Evolutionary conservation across 2,113 vertebrate species (phyloP).

Genomic region (Sylvilagus bachmani): DNA sequence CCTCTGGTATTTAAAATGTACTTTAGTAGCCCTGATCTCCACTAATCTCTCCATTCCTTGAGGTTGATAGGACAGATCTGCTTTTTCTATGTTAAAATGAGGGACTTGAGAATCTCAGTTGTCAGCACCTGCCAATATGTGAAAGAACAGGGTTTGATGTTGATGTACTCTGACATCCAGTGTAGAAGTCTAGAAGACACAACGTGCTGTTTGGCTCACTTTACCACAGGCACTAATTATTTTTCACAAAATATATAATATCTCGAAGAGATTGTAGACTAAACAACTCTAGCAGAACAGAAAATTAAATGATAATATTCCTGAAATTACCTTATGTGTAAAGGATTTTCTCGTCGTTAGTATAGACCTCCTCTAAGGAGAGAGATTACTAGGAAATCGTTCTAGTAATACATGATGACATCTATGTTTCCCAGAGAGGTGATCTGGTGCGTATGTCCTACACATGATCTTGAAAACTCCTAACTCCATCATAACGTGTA

Average conservation of each 20-base stretch:
- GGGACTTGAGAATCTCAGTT: neutral
- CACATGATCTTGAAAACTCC: neutral
- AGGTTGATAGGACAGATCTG: neutral
- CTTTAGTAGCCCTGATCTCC: constrained; percentile 3
- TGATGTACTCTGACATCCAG: neutral
- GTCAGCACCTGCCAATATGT: neutral
- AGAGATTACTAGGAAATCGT: neutral
- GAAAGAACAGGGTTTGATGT: neutral
- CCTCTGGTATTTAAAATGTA: neutral
- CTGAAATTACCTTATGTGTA: constrained; percentile 20
- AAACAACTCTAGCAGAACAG: neutral
- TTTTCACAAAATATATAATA: neutral
- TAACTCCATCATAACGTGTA: neutral
- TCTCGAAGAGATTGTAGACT: neutral
- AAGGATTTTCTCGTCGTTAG: neutral
- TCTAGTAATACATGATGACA: neutral
- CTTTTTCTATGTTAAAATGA: constrained; percentile 36
- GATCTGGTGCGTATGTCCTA: neutral
- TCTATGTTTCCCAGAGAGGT: neutral
- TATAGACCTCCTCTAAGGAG: neutral
- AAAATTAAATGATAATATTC: neutral
- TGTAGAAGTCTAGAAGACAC: neutral
- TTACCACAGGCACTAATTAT: neutral
- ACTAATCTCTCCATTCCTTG: neutral
- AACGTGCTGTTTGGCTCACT: neutral